These are phyloP conservation scores for Spodoptera frugiperda DNA, from an alignment of 1,140 invertebrate genomes.

Conservation along the genomic window DNA sequence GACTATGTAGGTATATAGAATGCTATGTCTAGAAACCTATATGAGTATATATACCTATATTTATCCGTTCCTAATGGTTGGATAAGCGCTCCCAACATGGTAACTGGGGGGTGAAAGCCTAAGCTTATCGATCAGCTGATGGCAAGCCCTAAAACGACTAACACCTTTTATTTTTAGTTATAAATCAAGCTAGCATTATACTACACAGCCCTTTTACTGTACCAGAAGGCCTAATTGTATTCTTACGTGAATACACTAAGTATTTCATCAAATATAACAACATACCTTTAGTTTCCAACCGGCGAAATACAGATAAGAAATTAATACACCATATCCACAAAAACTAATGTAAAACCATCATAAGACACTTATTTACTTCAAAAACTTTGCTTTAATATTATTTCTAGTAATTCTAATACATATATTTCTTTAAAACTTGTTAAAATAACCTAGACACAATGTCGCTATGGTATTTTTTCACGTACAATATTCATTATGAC, in stretches of 20 bases:
- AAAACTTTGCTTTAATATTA: background rate
- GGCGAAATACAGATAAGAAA: constrained; percentile 11
- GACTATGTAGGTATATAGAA: background rate
- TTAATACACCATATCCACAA: constrained; percentile 21
- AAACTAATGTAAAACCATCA: constrained; percentile 22
- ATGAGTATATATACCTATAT: background rate
- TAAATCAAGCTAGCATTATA: background rate
- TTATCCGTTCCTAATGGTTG: background rate
- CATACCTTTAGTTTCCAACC: constrained; percentile 14
- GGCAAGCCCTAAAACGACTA: background rate
- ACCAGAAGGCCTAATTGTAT: background rate
- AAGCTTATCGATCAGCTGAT: constrained; percentile 39
- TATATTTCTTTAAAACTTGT: constrained; percentile 48
- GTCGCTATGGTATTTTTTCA: constrained; percentile 62
- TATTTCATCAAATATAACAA: constrained; percentile 3
- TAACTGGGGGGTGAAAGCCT: background rate
- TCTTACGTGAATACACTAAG: background rate
- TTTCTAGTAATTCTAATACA: constrained; percentile 14
- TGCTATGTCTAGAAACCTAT: background rate
- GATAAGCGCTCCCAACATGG: background rate
- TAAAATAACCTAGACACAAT: constrained; percentile 57
- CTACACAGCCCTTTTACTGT: background rate
- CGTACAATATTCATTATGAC: constrained; percentile 58
- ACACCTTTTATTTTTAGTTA: background rate
- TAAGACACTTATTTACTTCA: constrained; percentile 16